A percentile compares a stretch with the other conserved stretches of the same genome.
Evolutionary conservation across 2,797 vertebrate genomes (phyloP).

Genomic region (Pseudomugil gertrudae): DNA sequence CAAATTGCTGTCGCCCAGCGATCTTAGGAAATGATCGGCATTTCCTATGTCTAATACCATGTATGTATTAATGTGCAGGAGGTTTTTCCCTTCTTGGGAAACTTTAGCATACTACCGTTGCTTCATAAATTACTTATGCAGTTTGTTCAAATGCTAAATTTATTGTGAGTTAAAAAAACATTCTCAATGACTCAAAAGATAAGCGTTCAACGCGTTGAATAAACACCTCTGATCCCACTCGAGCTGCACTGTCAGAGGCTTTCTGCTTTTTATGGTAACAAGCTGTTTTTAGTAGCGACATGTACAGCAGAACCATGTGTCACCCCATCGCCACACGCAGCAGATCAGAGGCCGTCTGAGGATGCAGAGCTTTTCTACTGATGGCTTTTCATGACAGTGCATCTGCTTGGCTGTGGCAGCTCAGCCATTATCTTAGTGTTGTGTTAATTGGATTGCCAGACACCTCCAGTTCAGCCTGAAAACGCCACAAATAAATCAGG

Average conservation of each 20-base stretch:
- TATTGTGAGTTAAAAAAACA: too few relatives aligned
- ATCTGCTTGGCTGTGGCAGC: conserved; percentile 42
- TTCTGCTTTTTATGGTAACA: conserved; percentile 3
- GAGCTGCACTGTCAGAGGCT: background rate
- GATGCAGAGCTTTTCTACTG: conserved; percentile 33
- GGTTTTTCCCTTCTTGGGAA: too few relatives aligned
- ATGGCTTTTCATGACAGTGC: conserved; percentile 48
- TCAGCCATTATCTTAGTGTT: conserved; percentile 61
- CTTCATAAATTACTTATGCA: too few relatives aligned
- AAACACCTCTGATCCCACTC: background rate
- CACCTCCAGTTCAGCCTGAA: conserved; percentile 58
- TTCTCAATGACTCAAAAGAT: too few relatives aligned
- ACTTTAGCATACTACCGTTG: too few relatives aligned
- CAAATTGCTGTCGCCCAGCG: too few relatives aligned
- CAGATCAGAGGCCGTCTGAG: conserved; percentile 28
- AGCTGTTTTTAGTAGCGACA: background rate
- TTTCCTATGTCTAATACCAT: too few relatives aligned
- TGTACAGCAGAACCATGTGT: conserved; percentile 4
- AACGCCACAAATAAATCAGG: conserved; percentile 53
- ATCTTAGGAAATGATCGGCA: too few relatives aligned
- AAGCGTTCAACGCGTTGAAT: too few relatives aligned
- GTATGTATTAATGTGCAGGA: too few relatives aligned
- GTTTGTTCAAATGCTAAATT: too few relatives aligned
- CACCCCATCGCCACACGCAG: conserved; percentile 23
- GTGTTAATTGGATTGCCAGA: conserved; percentile 69